Percentiles rank a stretch among this genome's conserved stretches.
Evolutionary conservation across 1,140 invertebrate species (phyloP).

Genomic region (Parasteatoda tepidariorum): DNA sequence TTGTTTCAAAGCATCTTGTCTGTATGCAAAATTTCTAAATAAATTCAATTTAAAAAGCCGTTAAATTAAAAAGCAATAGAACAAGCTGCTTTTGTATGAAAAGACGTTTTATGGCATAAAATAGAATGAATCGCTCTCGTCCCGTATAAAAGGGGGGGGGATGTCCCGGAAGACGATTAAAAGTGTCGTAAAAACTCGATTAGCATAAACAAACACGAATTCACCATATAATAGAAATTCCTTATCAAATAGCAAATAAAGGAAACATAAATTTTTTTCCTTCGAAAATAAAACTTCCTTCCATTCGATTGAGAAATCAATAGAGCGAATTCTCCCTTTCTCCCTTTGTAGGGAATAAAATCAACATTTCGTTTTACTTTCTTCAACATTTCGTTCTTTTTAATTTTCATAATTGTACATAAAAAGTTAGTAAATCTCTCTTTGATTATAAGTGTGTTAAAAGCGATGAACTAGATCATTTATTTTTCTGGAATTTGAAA

Average conservation of each 20-base stretch:
- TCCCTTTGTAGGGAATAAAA: not conserved
- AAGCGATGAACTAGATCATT: too few relatives aligned
- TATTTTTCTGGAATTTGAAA: too few relatives aligned
- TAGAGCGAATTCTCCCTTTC: conserved; percentile 1
- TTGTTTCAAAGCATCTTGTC: too few relatives aligned
- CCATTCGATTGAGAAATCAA: conserved; percentile 55
- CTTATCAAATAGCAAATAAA: conserved; percentile 53
- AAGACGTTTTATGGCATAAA: not conserved
- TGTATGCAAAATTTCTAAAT: too few relatives aligned
- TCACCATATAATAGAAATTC: conserved; percentile 43
- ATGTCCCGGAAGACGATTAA: conserved; percentile 21
- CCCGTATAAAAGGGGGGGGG: not conserved
- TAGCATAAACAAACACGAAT: conserved; percentile 57
- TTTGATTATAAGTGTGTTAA: too few relatives aligned
- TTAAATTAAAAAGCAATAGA: too few relatives aligned
- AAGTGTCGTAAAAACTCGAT: conserved; percentile 53
- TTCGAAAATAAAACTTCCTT: conserved; percentile 24
- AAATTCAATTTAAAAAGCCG: too few relatives aligned
- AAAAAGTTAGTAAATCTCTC: too few relatives aligned
- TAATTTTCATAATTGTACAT: too few relatives aligned
- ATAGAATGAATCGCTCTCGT: not conserved
- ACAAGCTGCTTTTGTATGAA: too few relatives aligned
- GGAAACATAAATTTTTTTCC: conserved; percentile 44
- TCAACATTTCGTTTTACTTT: too few relatives aligned
- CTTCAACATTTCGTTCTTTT: too few relatives aligned